Evolutionary conservation across 2,797 vertebrate species (phyloP).

Genomic region (Coreius guichenoti): DNA sequence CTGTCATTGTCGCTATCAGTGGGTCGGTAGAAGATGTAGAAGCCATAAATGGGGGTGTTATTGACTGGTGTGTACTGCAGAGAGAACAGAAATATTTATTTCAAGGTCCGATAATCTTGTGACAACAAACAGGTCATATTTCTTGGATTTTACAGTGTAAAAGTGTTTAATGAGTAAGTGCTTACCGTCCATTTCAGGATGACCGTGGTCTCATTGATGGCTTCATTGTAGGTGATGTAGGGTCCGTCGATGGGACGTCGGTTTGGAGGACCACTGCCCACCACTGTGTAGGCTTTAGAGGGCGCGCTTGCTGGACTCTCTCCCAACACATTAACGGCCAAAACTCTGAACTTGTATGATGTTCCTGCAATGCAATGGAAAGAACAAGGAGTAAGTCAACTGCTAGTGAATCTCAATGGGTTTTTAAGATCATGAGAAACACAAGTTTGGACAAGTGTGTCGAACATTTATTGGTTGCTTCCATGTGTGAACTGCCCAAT

Average conservation of each 20-base stretch:
- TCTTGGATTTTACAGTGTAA: not conserved
- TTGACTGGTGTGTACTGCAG: conserved; percentile 91
- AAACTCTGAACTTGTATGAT: conserved; percentile 95
- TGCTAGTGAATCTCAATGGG: not conserved
- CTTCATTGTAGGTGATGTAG: conserved; percentile 98
- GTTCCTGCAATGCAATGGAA: conserved; percentile 76
- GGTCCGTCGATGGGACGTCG: conserved; percentile 93
- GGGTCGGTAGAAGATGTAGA: conserved; percentile 98
- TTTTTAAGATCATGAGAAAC: not conserved
- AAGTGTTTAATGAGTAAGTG: not conserved
- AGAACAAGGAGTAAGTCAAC: not conserved
- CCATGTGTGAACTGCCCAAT: no score
- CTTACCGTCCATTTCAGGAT: conserved; percentile 98
- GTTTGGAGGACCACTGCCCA: conserved; percentile 84
- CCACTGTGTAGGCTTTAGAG: conserved; percentile 91
- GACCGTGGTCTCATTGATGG: conserved; percentile 95
- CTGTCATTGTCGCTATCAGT: conserved; percentile 99
- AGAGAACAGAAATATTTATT: conserved; percentile 8
- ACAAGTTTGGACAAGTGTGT: not conserved
- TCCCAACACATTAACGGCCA: conserved; percentile 94
- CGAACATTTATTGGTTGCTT: no score
- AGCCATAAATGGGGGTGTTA: conserved; percentile 97
- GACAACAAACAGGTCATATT: not conserved
- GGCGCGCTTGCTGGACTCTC: conserved; percentile 93
- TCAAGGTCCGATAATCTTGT: not conserved